phyloP scores from a whole-genome alignment of 2,888 invertebrate genomes.

The Drosophila fungiperda region DNA sequence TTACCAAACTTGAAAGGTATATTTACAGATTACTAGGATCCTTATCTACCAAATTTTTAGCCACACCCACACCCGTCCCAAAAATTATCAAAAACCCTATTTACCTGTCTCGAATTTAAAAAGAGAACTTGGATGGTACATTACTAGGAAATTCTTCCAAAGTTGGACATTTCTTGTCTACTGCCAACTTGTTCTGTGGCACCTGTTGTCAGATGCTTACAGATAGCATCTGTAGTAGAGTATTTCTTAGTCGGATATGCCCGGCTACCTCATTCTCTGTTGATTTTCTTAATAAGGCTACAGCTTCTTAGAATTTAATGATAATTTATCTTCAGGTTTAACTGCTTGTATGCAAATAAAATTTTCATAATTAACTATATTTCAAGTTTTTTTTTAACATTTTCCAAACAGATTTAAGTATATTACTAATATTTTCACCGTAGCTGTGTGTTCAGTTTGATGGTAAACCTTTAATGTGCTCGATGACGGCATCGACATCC shows the following conservation, averaged over 20 bases:
- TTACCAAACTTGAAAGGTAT: too few relatives aligned
- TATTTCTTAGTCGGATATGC: background rate
- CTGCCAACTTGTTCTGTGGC: background rate
- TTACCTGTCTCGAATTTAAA: background rate
- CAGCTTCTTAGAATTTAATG: background rate
- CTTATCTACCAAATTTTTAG: too few relatives aligned
- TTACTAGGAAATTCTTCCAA: background rate
- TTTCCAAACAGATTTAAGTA: background rate
- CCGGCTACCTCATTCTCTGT: background rate
- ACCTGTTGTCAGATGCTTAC: background rate
- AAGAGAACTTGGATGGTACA: background rate
- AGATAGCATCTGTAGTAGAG: background rate
- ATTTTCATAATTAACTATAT: background rate
- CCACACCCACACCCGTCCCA: too few relatives aligned
- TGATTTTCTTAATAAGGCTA: background rate
- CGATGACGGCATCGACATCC: conserved; percentile 64
- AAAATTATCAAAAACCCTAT: background rate
- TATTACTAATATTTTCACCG: background rate
- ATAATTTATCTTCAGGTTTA: background rate
- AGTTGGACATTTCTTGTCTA: background rate
- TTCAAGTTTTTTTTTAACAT: background rate
- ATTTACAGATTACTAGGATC: too few relatives aligned
- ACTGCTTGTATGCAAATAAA: too few relatives aligned
- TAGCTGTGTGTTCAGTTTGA: background rate
- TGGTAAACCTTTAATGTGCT: conserved; percentile 52